Evolutionary conservation across 2,797 vertebrate species (phyloP), one percentile per base, ranked within the genome.

Genomic region (Thaleichthys pacificus): DNA sequence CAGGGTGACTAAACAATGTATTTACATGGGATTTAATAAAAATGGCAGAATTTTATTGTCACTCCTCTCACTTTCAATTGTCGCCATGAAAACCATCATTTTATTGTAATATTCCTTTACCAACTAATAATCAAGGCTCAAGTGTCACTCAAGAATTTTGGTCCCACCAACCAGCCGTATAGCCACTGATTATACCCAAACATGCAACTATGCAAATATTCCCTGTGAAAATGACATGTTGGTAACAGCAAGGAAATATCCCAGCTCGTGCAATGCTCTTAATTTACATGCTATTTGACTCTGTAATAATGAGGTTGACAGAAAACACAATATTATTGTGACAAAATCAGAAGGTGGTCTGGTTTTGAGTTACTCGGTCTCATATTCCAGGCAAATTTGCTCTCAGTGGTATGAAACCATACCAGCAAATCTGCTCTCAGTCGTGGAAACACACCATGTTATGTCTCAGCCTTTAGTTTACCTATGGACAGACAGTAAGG

Each of bases 311-410:
- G 78, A 5, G 78, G 82, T 75, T 64, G 47, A 83, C 47, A 79
- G 80, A 84, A 82, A 76, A 63, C 73, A 75, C 58, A 64, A 30
- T 78, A 85, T 81, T 83, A 56, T 90, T 80, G 84, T 80, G 88
- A 88, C 78, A 83, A 70, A 72, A 56, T 42, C 24, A 76, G 57
- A 69, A 49, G 70, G 70, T 66, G 68, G 74, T 72, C 38, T 69
- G 68, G 72, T 70, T 86, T 86, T 81, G 68, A 71, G 73, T 72
- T 47, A 63, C 56, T 61, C 57, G 67, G 68, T 65, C 63, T 72
- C 79, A 78, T 8, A 80, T n/a, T 19, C 79, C 66, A 88, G 78
- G 82, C 87, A 91, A 91, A 92, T 91, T 28, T 30, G 57, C 22
- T 76, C 64, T 73, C 61, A 35, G 69, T 54, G 47, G 79, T 82